Evolutionary conservation across 2,888 invertebrate genomes (phyloP).

Genomic region (Tolmerus cingulatus): DNA sequence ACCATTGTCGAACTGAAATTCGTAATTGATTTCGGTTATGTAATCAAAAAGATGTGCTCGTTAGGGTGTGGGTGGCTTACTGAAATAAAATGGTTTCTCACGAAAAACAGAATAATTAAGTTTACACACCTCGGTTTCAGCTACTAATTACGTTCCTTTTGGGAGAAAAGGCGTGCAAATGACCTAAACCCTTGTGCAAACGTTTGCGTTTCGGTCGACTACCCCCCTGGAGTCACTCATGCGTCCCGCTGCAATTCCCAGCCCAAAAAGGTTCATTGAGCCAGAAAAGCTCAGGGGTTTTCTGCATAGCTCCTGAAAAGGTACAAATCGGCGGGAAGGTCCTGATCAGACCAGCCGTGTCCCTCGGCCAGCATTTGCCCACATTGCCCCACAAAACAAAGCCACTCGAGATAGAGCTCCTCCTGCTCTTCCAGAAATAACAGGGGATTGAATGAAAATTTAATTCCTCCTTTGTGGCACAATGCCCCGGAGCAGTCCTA

Average conservation of each 20-base stretch:
- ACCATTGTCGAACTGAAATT: neutral
- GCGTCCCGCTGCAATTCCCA: neutral
- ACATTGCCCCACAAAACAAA: neutral
- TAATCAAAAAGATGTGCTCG: neutral
- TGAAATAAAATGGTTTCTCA: neutral
- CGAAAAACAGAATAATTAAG: neutral
- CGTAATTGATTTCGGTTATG: neutral
- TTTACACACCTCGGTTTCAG: neutral
- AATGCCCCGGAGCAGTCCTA: neutral
- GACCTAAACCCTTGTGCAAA: neutral
- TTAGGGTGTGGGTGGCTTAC: neutral
- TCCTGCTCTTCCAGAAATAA: neutral
- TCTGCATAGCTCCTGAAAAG: neutral
- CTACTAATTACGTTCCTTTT: neutral
- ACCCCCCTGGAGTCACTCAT: neutral
- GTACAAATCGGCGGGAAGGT: neutral
- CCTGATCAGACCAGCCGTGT: neutral
- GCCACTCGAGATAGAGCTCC: neutral
- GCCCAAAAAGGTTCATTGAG: neutral
- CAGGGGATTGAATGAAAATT: neutral
- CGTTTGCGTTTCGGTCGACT: neutral
- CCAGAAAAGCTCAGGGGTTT: neutral
- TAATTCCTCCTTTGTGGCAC: conserved; percentile 3
- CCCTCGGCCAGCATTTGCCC: neutral
- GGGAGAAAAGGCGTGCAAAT: neutral